A percentile compares a stretch with the other conserved stretches of the same genome.
Evolutionary conservation across 2,888 invertebrate species (phyloP).

Genomic region (Digitonthophagus gazella): DNA sequence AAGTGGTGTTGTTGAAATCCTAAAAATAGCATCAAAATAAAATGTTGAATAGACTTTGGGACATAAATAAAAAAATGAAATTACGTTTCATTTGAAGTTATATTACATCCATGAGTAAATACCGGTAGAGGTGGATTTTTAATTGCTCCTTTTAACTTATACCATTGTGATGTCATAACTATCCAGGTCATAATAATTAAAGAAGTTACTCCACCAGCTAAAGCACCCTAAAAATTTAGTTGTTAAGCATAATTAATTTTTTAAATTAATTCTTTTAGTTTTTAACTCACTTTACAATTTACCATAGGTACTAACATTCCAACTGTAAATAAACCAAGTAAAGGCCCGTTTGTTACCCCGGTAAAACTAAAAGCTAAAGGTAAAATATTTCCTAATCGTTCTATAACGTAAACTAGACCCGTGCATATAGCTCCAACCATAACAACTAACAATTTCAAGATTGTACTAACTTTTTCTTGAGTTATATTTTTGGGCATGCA

Average conservation of each 20-base stretch:
- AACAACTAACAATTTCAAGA: conserved; percentile 57
- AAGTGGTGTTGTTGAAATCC: neutral
- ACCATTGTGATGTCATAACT: conserved; percentile 40
- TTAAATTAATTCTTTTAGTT: neutral
- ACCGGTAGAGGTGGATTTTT: conserved; percentile 42
- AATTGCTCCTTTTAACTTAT: conserved; percentile 36
- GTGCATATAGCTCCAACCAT: conserved; percentile 69
- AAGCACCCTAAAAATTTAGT: conserved; percentile 43
- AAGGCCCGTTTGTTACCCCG: conserved; percentile 63
- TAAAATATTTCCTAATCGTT: conserved; percentile 64
- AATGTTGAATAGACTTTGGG: no score
- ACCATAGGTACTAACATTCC: conserved; percentile 65
- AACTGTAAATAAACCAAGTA: conserved; percentile 62
- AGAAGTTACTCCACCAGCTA: conserved; percentile 21
- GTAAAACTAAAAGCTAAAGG: conserved; percentile 62
- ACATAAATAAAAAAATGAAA: no score
- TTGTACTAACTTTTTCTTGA: conserved; percentile 56
- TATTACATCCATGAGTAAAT: conserved; percentile 32
- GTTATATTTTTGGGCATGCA: conserved; percentile 54
- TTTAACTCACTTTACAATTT: conserved; percentile 53
- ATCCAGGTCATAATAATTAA: conserved; percentile 38
- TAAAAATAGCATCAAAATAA: conserved; percentile 12
- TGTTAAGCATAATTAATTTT: conserved; percentile 47
- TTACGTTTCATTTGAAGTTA: conserved; percentile 13
- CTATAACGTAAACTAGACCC: conserved; percentile 62